Evolutionary conservation across 2,888 invertebrate species (phyloP).

Genomic region (Diabrotica balteata): DNA sequence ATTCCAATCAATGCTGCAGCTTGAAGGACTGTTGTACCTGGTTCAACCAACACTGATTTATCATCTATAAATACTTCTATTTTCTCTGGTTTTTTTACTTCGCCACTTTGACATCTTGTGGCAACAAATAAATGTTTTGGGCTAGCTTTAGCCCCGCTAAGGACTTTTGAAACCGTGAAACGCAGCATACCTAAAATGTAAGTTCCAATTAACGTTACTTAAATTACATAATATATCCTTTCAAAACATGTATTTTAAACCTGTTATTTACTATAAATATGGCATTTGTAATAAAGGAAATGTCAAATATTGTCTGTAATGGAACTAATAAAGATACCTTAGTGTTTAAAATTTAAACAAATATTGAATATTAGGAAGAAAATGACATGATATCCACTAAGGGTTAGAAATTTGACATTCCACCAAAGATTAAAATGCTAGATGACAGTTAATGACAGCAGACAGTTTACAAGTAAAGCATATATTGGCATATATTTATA

Average conservation of each 20-base stretch:
- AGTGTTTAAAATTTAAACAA: constrained; percentile 6
- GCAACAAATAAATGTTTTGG: constrained; percentile 50
- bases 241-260: background rate
- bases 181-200: constrained; percentile 70
- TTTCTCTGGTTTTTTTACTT: constrained; percentile 65
- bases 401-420: constrained; percentile 21
- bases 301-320: too few species aligned
- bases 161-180: constrained; percentile 74
- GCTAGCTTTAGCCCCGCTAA: constrained; percentile 57
- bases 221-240: constrained; percentile 34
- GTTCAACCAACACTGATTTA: constrained; percentile 90
- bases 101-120: constrained; percentile 47
- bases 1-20: constrained; percentile 95
- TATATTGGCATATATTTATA: too few species aligned
- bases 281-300: background rate
- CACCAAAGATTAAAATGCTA: background rate
- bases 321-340: constrained; percentile 8
- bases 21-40: constrained; percentile 96
- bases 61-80: constrained; percentile 98
- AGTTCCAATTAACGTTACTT: constrained; percentile 9
- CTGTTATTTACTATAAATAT: too few species aligned
- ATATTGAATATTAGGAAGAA: constrained; percentile 11
- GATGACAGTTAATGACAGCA: background rate
- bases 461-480: too few species aligned
- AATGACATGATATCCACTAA: constrained; percentile 17